A percentile compares a stretch with the other conserved stretches of the same genome.
These are phyloP conservation scores for Cyrtodaria siliqua DNA, from an alignment of 2,888 invertebrate genomes.

Conservation along the genomic window DNA sequence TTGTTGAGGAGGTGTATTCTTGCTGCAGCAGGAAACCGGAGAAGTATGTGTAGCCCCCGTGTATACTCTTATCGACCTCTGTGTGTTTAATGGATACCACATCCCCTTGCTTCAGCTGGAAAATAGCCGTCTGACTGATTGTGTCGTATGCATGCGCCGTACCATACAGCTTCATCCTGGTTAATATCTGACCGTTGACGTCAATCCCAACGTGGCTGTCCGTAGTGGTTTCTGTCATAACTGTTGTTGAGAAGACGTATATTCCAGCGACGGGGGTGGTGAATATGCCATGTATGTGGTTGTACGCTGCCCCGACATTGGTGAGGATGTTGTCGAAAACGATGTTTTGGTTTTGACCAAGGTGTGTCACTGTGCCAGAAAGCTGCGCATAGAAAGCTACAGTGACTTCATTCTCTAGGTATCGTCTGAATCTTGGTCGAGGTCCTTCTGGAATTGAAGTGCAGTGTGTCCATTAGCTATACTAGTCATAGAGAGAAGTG, in stretches of 20 bases:
- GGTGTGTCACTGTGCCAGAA: background rate
- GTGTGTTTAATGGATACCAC: slow-evolving; percentile 28
- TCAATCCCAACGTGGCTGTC: slow-evolving; percentile 40
- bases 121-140: slow-evolving; percentile 40
- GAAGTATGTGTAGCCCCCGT: slow-evolving; percentile 19
- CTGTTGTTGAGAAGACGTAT: slow-evolving; percentile 33
- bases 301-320: slow-evolving; percentile 24
- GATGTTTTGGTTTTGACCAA: slow-evolving; percentile 7
- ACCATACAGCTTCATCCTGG: slow-evolving; percentile 35
- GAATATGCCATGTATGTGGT: slow-evolving; percentile 17
- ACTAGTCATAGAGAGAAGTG: too few species aligned
- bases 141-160: slow-evolving; percentile 37
- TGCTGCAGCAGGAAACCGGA: slow-evolving; percentile 28
- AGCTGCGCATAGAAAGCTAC: slow-evolving; percentile 35
- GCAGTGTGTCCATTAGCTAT: too few species aligned
- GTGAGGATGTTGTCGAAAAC: slow-evolving; percentile 26
- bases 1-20: background rate
- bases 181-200: slow-evolving; percentile 25
- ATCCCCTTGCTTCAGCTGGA: slow-evolving; percentile 23
- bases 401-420: slow-evolving; percentile 10
- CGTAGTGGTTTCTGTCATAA: slow-evolving; percentile 1
- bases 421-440: too few species aligned
- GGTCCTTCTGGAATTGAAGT: too few species aligned
- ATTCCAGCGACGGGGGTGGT: slow-evolving; percentile 22
- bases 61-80: slow-evolving; percentile 16